Base-by-base conservation (phyloP, 1,140 invertebrate genomes). In the Conopomorpha cramerella region DNA sequence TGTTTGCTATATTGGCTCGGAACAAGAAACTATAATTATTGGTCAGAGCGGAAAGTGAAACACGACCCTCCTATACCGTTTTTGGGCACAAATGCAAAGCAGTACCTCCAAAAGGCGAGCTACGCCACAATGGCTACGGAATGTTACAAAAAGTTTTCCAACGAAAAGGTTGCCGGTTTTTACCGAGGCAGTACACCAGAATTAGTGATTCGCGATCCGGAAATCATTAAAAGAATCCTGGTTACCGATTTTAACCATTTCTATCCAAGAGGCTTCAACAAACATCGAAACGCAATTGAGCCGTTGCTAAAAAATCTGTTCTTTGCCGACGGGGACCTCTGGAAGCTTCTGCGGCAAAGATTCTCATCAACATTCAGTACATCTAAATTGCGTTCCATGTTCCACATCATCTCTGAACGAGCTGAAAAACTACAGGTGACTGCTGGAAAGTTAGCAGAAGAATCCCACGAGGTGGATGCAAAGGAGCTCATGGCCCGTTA, bases 291-390 rank as follows among this genome's bases (percentile, higher is more conserved):
- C n/a, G 6, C 6, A 25, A 25, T n/a, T n/a, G n/a, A n/a, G n/a
- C n/a, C n/a, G n/a, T n/a, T n/a, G n/a, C n/a, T n/a, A n/a, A n/a
- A n/a, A n/a, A n/a, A n/a, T n/a, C n/a, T n/a, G n/a, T n/a, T n/a
- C n/a, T n/a, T n/a, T n/a, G n/a, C n/a, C n/a, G 39, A 38, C 2
- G 78, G 73, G 0, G 36, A 55, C 4, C 58, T 60, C 39, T 84
- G 82, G 83, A 72, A 63, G 19, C 55, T 50, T 19, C 34, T 84
- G 0, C 52, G 82, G 11, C 40, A 49, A 0, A 82, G 82, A 38
- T 31, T 85, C 2, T 67, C 71, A 1, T 82, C 82, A 0, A 78
- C 79, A 4, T 84, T 85, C 41, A 79, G 78, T 0, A 73, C 79
- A 0, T 73, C 72, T 2, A 82, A 82, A 51, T 61, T 84, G n/a